Conservation (phyloP, 2,888 invertebrate species). For the Hemistola chrysoprasaria region DNA sequence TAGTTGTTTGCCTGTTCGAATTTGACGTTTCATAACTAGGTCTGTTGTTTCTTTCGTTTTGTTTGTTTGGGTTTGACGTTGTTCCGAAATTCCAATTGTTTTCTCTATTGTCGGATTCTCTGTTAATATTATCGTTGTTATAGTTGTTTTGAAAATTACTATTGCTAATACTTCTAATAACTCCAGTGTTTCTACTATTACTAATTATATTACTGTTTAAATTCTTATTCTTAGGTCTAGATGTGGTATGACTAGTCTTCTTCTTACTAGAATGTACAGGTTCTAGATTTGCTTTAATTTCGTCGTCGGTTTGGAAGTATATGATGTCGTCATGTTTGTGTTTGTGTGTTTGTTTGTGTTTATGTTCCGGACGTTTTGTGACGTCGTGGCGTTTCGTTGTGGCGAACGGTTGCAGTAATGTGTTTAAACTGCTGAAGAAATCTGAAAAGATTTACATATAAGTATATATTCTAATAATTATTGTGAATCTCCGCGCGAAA, state of each 20-base stretch:
- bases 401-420: constrained; percentile 39
- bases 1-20: constrained; percentile 1
- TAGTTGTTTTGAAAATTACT: constrained; percentile 7
- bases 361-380: constrained; percentile 17
- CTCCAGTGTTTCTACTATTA: constrained; percentile 19
- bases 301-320: constrained; percentile 29
- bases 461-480: too few relatives aligned
- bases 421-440: constrained; percentile 53
- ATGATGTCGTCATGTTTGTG: constrained; percentile 25
- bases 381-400: constrained; percentile 28
- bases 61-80: constrained; percentile 2
- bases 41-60: constrained; percentile 5
- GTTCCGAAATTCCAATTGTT: neutral
- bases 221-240: constrained; percentile 2
- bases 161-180: constrained; percentile 10
- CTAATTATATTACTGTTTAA: constrained; percentile 8
- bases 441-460: constrained; percentile 37
- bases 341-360: constrained; percentile 22
- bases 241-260: constrained; percentile 5
- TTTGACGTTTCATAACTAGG: too few relatives aligned
- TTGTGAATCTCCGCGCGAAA: too few relatives aligned
- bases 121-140: constrained; percentile 16
- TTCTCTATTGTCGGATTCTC: constrained; percentile 5
- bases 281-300: constrained; percentile 33
- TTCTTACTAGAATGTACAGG: constrained; percentile 8